Percentiles rank a stretch among this genome's conserved stretches.
phyloP scores from a whole-genome alignment of 2,888 invertebrate species.

The Euzetes globulus region DNA sequence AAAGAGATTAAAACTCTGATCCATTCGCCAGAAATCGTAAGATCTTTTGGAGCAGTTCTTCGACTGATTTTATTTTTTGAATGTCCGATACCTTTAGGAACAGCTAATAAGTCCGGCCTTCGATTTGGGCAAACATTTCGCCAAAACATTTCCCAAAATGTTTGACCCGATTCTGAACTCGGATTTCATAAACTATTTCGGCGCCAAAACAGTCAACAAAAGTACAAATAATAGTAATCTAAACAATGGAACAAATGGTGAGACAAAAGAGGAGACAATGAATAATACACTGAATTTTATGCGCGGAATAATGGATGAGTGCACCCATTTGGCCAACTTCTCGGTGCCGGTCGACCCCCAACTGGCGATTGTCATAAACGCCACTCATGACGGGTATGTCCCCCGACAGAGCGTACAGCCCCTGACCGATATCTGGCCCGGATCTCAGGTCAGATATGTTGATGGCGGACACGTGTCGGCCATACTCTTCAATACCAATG shows the following conservation, averaged over 20 bases:
- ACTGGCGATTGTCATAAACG: slow-evolving; percentile 81
- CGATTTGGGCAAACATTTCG: slow-evolving; percentile 43
- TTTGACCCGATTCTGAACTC: slow-evolving; percentile 4
- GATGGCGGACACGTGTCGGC: slow-evolving; percentile 76
- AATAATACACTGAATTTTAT: slow-evolving; percentile 75
- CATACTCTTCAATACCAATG: slow-evolving; percentile 73
- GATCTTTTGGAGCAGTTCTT: slow-evolving; percentile 40
- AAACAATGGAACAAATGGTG: background rate
- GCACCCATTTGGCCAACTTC: slow-evolving; percentile 91
- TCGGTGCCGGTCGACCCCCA: slow-evolving; percentile 74
- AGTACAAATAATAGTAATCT: background rate
- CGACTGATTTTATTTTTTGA: too few relatives aligned
- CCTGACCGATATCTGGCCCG: slow-evolving; percentile 86
- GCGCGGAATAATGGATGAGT: slow-evolving; percentile 97
- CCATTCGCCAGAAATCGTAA: slow-evolving; percentile 57
- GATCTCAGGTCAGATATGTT: slow-evolving; percentile 75
- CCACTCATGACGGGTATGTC: slow-evolving; percentile 61
- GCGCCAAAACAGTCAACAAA: background rate
- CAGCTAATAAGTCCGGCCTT: slow-evolving; percentile 39
- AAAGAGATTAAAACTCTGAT: slow-evolving; percentile 81
- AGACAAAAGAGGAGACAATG: slow-evolving; percentile 1
- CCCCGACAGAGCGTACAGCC: slow-evolving; percentile 74
- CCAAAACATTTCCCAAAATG: slow-evolving; percentile 35
- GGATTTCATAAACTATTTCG: background rate
- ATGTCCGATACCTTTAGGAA: slow-evolving; percentile 42